Evolutionary conservation across 2,888 invertebrate genomes (phyloP), one percentile per base, ranked within the genome.

Genomic region (Dione juno): DNA sequence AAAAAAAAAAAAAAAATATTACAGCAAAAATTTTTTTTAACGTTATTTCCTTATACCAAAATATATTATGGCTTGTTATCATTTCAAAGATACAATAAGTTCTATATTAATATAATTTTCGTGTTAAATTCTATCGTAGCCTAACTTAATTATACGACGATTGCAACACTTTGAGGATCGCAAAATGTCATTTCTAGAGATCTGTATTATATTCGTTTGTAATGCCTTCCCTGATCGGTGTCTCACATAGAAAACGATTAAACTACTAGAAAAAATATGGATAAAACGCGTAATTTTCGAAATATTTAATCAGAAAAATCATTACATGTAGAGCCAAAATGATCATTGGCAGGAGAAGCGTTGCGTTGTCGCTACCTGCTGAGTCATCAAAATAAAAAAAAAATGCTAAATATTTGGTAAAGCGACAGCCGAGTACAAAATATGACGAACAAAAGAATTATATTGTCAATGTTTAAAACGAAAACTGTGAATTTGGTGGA

Each of bases 21-120:
- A 82, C 75, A 86, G 87, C 86, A 85, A 88, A 83, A 77, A 86
- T 85, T 83, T 87, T 86, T 83, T 81, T 83, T 71, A 78, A 81
- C 81, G 86, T 80, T 87, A 82, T 81, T 82, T 85, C 82, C 90
- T 92, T 92, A 92, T 93, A 91, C 92, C 92, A 93, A 93, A 93
- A 92, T 92, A 92, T 91, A 91, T 92, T 93, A 93, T 93, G 92
- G 92, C 92, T 90, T 87, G 86, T 90, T 89, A 86, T 88, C 83
- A 86, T 86, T 89, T 89, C 85, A 81, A 89, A 91, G 89, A 90
- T 91, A 89, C 87, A 88, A 84, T 86, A 84, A 86, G 83, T 89
- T 83, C 67, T 66, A 66, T 90, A 83, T 82, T 88, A 83, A 86
- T 88, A 87, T 78, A 78, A 77, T 85, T 83, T 87, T 86, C 84